Conservation (phyloP, 2,113 vertebrate species). For the Zosterops lateralis region DNA sequence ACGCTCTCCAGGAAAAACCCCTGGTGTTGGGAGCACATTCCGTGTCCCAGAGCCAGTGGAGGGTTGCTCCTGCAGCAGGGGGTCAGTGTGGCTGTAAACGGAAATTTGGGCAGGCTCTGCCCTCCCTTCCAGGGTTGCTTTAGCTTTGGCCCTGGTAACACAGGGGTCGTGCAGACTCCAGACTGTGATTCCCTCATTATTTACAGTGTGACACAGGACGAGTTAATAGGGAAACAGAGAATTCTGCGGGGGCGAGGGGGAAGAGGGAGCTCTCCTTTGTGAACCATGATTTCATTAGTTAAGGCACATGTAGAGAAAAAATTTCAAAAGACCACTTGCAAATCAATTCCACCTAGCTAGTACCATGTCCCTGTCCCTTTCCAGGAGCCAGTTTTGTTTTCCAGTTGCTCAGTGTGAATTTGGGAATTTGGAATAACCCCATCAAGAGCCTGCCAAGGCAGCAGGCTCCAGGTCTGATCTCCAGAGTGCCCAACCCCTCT, state of each 20-base stretch:
- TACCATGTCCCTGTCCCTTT: not conserved
- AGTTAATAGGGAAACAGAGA: not conserved
- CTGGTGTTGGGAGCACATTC: not conserved
- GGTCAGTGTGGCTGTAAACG: not conserved
- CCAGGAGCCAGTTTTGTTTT: not conserved
- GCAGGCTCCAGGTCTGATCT: not conserved
- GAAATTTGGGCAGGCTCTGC: not conserved
- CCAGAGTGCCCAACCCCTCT: not conserved
- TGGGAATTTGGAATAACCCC: not conserved
- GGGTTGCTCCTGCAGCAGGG: not conserved
- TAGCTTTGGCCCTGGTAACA: constrained; percentile 7
- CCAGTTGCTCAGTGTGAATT: not conserved
- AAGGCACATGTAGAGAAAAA: constrained; percentile 56
- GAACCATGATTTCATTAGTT: not conserved
- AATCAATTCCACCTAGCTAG: not conserved
- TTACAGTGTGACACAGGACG: not conserved
- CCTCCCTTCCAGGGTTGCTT: not conserved
- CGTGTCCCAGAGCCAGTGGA: not conserved
- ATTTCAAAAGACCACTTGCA: constrained; percentile 43
- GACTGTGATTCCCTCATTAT: not conserved
- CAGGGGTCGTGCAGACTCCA: not conserved
- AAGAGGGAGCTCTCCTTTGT: not conserved
- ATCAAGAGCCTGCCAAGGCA: not conserved
- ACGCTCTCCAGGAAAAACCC: not conserved
- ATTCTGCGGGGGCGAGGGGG: not conserved